Conservation (phyloP, 2,113 vertebrate species). For the Taxidea taxus region DNA sequence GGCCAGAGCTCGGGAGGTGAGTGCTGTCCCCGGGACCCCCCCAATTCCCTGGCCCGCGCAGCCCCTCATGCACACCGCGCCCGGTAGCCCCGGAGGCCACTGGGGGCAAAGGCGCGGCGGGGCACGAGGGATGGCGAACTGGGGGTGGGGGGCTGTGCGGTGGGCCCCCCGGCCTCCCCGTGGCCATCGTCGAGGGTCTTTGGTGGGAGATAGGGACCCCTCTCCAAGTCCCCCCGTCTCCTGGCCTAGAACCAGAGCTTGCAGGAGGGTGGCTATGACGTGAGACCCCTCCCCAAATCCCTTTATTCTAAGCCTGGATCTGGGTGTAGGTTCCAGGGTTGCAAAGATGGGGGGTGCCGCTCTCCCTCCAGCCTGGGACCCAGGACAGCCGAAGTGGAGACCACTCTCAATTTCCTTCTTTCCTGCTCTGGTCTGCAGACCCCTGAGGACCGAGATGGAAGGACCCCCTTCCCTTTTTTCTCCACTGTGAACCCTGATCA, state of each 20-base stretch:
- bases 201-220: background rate
- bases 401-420: background rate
- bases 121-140: background rate
- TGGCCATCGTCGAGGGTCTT: background rate
- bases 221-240: background rate
- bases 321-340: background rate
- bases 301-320: conserved; percentile 63
- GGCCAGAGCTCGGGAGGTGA: conserved; percentile 49
- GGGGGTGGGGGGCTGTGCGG: background rate
- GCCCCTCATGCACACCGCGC: background rate
- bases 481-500: background rate
- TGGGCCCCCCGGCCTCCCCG: background rate
- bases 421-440: background rate
- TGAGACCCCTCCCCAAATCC: conserved; percentile 53
- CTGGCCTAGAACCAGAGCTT: background rate
- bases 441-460: background rate
- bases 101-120: background rate
- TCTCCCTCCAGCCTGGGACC: background rate
- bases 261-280: background rate
- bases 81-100: background rate
- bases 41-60: background rate
- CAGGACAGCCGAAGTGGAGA: background rate
- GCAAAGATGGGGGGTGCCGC: background rate
- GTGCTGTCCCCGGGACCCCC: background rate
- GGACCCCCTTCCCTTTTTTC: background rate